These are phyloP conservation scores for Kryptolebias marmoratus DNA, from an alignment of 2,113 vertebrate genomes.

Conservation along the genomic window DNA sequence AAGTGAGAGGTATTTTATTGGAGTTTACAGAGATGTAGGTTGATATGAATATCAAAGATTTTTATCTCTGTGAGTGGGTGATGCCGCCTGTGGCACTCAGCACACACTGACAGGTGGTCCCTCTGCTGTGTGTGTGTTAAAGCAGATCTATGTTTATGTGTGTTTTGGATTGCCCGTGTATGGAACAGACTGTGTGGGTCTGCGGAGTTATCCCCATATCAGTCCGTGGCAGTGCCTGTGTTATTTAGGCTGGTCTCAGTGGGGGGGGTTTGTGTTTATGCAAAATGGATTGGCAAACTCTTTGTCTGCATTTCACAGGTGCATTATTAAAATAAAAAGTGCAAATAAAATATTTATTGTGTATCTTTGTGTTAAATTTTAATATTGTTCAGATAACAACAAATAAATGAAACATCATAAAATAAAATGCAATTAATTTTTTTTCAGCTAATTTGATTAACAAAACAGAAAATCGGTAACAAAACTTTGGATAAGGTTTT, in stretches of 20 bases:
- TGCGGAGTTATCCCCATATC: constrained; percentile 17
- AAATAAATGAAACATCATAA: too few species aligned
- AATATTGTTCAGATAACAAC: too few species aligned
- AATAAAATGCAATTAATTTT: too few species aligned
- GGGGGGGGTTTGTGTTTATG: constrained; percentile 12
- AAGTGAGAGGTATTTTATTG: constrained; percentile 32
- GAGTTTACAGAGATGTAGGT: constrained; percentile 36
- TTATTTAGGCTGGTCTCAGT: constrained; percentile 36
- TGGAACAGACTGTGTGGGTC: constrained; percentile 6
- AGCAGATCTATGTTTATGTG: not conserved
- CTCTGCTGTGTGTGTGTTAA: constrained; percentile 3
- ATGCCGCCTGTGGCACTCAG: constrained; percentile 38
- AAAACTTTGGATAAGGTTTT: too few species aligned
- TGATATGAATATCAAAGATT: constrained; percentile 66
- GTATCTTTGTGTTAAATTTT: not conserved
- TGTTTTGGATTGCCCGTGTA: not conserved
- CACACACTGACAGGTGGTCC: constrained; percentile 56
- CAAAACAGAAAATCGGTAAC: too few species aligned
- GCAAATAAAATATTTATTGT: constrained; percentile 36
- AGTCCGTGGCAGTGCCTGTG: constrained; percentile 21
- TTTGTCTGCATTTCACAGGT: constrained; percentile 8
- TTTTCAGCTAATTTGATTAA: too few species aligned
- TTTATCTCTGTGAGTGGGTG: constrained; percentile 37
- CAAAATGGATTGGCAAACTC: constrained; percentile 31
- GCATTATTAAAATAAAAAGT: constrained; percentile 4